Evolutionary conservation across 1,140 invertebrate genomes (phyloP), one percentile per base, ranked within the genome.

Genomic region (Ericerus pela): DNA sequence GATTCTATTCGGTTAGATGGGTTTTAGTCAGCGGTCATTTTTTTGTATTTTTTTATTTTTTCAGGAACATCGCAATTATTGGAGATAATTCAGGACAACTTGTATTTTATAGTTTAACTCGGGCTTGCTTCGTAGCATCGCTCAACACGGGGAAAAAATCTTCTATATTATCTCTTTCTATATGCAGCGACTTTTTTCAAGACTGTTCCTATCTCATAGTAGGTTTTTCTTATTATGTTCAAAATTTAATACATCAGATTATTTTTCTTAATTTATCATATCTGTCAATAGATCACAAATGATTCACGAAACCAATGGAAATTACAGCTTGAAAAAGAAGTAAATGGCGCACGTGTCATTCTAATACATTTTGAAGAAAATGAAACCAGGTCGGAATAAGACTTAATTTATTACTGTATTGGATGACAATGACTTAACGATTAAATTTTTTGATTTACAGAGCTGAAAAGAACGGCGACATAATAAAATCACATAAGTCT

Each of bases 321-420:
- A 24, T 47, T 47, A 47, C 14, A 24, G 10, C 20, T 47, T 8
- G 41, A 47, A 47, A 47, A 47, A 47, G 41, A 47, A 47, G 41
- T 47, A 2, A 47, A 47, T 24, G 41, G 41, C 10, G 41, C 11
- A 10, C 16, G 20, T 20, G 41, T 47, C 3, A 24, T 47, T 5
- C 36, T 38, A 6, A 24, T 47, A 47, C 20, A 18, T 10, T 47
- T 47, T 47, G 41, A 47, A 24, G 41, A 47, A 22, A 47, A 24
- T 47, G 41, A 47, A 14, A 5, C 41, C 20, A 47, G 41, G 41
- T 47, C 4, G n/a, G 36, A 24, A 47, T n/a, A n/a, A n/a, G n/a
- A n/a, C n/a, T n/a, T n/a, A n/a, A n/a, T n/a, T n/a, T n/a, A n/a
- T n/a, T n/a, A n/a, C n/a, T n/a, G n/a, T n/a, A n/a, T n/a, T n/a